Base-by-base conservation (phyloP, 2,888 invertebrate genomes). In the Drosophila percnosoma region DNA sequence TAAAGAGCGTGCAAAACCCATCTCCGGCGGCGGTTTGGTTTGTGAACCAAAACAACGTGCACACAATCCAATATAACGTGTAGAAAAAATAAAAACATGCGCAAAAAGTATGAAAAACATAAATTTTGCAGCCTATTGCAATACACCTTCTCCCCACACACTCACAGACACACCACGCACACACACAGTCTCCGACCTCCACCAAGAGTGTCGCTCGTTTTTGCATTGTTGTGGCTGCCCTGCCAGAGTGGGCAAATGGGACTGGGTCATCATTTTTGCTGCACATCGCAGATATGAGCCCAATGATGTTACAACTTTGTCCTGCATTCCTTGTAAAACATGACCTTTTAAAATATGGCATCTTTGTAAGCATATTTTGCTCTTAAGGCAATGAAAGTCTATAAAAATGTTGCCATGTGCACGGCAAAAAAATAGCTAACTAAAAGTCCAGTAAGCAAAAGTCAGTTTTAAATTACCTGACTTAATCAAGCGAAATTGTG, bases 81-180 rank as follows among this genome's bases (percentile, higher is more conserved):
- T 36, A 36, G 7, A 38, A n/a, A 59, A 73, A 68, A 64, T 38
- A 70, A 57, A 49, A 58, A 57, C 49, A 70, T 45, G 21, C 7
- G 57, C 71, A 66, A 48, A 66, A 73, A 63, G 69, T 80, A 82
- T 83, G 73, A 73, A 84, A 84, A 82, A 82, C 76, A 87, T 83
- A 83, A 76, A 82, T 82, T 64, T 54, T 58, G 53, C 53, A 45
- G 64, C 57, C 64, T 21, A 27, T n/a, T 36, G n/a, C 31, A 8
- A 24, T 24, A 15, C 24, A 24, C 15, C 15, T 5, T 11, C 11
- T 2, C 4, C 15, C 6, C 53, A 6, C 34, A 36, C 40, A 18
- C 34, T 1, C 24, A 29, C 34, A n/a, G 4, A 27, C 4, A 27
- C 27, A 27, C 27, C 21, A 15, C 51, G 2, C 11, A 34, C 40